Base-by-base conservation (phyloP, 1,140 invertebrate genomes). In the Drosophila insularis region DNA sequence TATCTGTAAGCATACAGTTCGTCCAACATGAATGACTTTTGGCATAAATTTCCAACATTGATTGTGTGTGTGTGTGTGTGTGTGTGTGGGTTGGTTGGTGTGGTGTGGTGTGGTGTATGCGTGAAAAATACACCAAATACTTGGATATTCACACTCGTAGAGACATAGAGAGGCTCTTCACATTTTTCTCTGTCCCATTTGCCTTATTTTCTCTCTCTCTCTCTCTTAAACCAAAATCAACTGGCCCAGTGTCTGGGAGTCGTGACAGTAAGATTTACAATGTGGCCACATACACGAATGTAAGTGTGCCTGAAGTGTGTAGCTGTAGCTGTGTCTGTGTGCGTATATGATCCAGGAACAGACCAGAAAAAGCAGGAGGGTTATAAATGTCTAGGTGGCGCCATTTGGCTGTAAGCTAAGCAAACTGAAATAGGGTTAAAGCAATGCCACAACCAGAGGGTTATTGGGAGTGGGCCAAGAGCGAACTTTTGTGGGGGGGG, bases 241-340 rank as follows among this genome's bases (percentile, higher is more conserved):
- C 79, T 80, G 71, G 76, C 72, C 71, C 65, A 69, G 64, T 74
- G 70, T 69, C 72, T 71, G 80, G 46, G 71, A 65, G 76, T 80
- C 68, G 74, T 89, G 85, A 84, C 84, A 89, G 80, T 72, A 85
- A 89, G 84, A 89, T 89, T 89, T 89, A 89, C 85, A 89, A 71
- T 89, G 77, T 74, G 85, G 77, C 78, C 61, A 78, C 74, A 78
- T 71, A 62, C 63, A 71, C 67, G 72, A 78, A 37, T 67, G 68
- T 56, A 69, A 71, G 68, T 71, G 65, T 39, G 58, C 14, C 14
- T 2, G 14, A 19, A 46, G 27, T 27, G 27, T 27, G 27, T 27
- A 27, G 27, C 4, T 27, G 27, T 27, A 6, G 27, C n/a, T 11
- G 17, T 27, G 60, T 8, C 32, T 14, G 37, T 58, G 23, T 7